Base-by-base conservation (phyloP, 1,140 invertebrate genomes). In the Ceratina australensis region DNA sequence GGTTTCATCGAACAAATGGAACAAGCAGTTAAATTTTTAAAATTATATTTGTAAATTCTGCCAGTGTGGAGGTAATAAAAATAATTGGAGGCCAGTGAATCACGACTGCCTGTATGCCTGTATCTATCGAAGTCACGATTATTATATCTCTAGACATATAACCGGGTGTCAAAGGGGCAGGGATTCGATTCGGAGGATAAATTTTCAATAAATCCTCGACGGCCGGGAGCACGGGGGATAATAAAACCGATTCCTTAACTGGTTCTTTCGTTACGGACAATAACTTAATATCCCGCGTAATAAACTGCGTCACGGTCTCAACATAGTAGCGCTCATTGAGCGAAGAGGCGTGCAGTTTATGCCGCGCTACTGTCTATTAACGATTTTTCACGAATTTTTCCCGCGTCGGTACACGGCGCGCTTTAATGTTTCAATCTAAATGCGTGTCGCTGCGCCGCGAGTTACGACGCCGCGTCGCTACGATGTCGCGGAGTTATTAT, bases 51-150 rank as follows among this genome's bases (percentile, higher is more conserved):
- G n/a, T n/a, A n/a, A n/a, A n/a, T n/a, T n/a, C n/a, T n/a, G 10
- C 10, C 33, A 10, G 7, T 42, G 5, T 42, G 33, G 5, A 10
- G 10, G 33, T 7, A 42, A 84, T 84, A 78, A 81, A 78, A 83
- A 83, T 75, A 81, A 84, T 63, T 56, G 64, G 47, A 83, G 81
- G 73, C 67, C 81, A 77, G 80, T 83, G 75, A 84, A 83, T 83
- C 80, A 83, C 68, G 47, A 61, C 26, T 49, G 42, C 33, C 69
- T 47, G 61, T 78, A n/a, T 71, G 22, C 18, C 22, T 65, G n/a
- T 54, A 64, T 33, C 42, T 24, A 56, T 47, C 52, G 20, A 26
- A 18, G 47, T 20, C n/a, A 20, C 52, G 54, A 49, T 56, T 67
- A 67, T n/a, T 2, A 22, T 18, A 3, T 20, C 20, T 57, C 7